Base-by-base conservation (phyloP, 2,888 invertebrate genomes). In the Busseola fusca region DNA sequence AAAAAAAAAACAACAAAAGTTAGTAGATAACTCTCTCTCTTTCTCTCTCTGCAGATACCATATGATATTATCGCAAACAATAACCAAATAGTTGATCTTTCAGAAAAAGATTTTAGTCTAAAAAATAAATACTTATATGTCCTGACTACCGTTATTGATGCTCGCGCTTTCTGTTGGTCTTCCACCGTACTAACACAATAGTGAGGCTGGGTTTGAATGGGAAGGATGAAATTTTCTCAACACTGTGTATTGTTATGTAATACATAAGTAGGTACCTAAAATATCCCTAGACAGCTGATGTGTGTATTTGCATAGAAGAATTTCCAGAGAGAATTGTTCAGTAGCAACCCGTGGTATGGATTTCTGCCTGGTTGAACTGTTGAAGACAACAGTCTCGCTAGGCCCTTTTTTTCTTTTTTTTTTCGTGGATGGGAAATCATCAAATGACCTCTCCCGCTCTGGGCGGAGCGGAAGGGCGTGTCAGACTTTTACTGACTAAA, bases 111-210 rank as follows among this genome's bases (percentile, higher is more conserved):
- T 14, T 27, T 34, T 6, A 9, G 3, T 12, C 7, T 0, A 30
- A 16, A 63, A 45, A 42, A 60, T 25, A 4, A 27, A 12, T 27
- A 21, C 14, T 7, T 18, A 60, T 18, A 45, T 18, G 14, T 18
- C 10, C n/a, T 25, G 7, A 6, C 25, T 48, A 27, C 56, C 0
- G 12, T 57, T 42, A 7, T 16, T 57, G 56, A 18, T 21, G 12
- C 1, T 30, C 9, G 3, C 50, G 42, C 56, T 37, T 62, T 54
- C 74, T 74, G 34, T 71, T 34, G 16, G 34, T 3, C 1, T 50
- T 27, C 2, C 56, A 42, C 10, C 7, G 21, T 18, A 77, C 40
- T 48, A 34, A 37, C 3, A 21, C 42, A 1, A 48, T 42, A 18
- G 21, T 25, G 6, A 9, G 4, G 18, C n/a, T 48, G 3, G 9